Base-by-base conservation (phyloP, 2,888 invertebrate genomes). In the Drosophila quinaria region DNA sequence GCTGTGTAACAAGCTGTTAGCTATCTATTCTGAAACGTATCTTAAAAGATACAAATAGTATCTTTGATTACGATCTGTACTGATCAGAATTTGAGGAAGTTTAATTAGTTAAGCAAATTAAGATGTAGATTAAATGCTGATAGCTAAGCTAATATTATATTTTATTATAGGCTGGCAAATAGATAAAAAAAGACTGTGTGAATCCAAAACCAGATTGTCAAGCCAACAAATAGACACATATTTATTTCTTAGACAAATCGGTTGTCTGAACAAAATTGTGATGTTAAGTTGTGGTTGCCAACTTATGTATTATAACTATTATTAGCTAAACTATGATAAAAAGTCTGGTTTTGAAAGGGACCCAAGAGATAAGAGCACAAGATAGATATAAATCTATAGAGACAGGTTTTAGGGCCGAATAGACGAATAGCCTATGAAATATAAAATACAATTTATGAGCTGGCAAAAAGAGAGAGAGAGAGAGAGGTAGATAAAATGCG, bases 321-420 rank as follows among this genome's bases (percentile, higher is more conserved):
- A 5, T 37, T 65, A 65, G 64, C 46, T 51, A 46, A 10, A 4
- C 50, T 37, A 22, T 65, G 59, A 65, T 65, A 65, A 65, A 59
- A 59, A 46, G 19, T 64, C 63, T 31, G 42, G 50, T 64, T 41
- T 49, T 47, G 41, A 50, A 44, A 58, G 64, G 33, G 22, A 42
- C 41, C 15, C n/a, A 6, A 25, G 19, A 33, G 63, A 63, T 55
- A 63, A 51, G 33, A 33, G 9, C n/a, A 15, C 9, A 19, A 42
- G 35, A n/a, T 42, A 15, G 47, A 46, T 49, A 46, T 56, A 47
- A 37, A 64, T 56, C 65, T 44, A 46, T 35, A 61, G n/a, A 41
- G 50, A 59, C 71, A 39, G 33, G 44, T 61, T 54, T 61, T 59
- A 61, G 51, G 52, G 56, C 25, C 22, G n/a, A n/a, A 37, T 47